These are phyloP conservation scores for Cylas formicarius DNA, from an alignment of 1,140 invertebrate genomes.

Conservation along the genomic window DNA sequence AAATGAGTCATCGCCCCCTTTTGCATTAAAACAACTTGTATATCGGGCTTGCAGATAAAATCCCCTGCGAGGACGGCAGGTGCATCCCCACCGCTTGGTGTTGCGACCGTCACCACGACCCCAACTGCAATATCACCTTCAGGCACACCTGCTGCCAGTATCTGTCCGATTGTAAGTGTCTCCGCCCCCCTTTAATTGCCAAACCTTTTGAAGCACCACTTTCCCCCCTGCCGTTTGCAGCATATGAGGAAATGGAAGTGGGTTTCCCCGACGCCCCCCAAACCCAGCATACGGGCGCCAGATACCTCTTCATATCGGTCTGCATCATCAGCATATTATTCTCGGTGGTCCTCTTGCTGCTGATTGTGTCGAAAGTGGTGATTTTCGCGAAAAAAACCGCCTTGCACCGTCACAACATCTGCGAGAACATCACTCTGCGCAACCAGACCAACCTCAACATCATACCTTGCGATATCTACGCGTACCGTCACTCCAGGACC, in stretches of 20 bases:
- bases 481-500: slow-evolving; percentile 17
- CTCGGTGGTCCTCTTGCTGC: slow-evolving; percentile 35
- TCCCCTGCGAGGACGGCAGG: slow-evolving; percentile 47
- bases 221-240: slow-evolving; percentile 22
- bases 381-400: slow-evolving; percentile 33
- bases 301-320: slow-evolving; percentile 38
- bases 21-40: background rate
- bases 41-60: slow-evolving; percentile 36
- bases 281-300: slow-evolving; percentile 25
- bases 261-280: slow-evolving; percentile 22
- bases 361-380: slow-evolving; percentile 36
- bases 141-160: slow-evolving; percentile 37
- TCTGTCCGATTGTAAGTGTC: slow-evolving; percentile 34
- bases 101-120: slow-evolving; percentile 44
- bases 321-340: slow-evolving; percentile 37
- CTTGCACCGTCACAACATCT: slow-evolving; percentile 24
- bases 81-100: slow-evolving; percentile 49
- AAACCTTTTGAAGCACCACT: background rate
- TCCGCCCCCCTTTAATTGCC: too few species aligned
- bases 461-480: slow-evolving; percentile 23
- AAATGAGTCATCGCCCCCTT: too few species aligned
- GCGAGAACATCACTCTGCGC: slow-evolving; percentile 23
- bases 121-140: slow-evolving; percentile 43
- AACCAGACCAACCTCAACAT: slow-evolving; percentile 30
- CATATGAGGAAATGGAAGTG: slow-evolving; percentile 34